Conservation (phyloP, 2,797 vertebrate species). For the Eulemur rubriventer region DNA sequence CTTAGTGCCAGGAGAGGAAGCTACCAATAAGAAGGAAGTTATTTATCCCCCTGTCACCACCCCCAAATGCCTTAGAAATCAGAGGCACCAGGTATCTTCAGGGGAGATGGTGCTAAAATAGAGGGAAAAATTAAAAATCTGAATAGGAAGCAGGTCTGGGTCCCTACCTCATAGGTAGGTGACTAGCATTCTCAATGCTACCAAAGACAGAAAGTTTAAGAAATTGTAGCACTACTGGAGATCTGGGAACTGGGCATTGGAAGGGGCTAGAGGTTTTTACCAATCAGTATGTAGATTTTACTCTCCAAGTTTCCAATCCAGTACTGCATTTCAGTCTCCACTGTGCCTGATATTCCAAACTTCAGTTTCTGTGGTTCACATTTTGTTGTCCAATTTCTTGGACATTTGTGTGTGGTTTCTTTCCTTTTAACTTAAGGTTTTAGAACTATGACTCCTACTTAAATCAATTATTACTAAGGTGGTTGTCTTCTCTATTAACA, state of each 20-base stretch:
- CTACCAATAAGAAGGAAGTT: not conserved
- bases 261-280: not conserved
- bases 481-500: not conserved
- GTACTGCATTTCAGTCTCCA: not conserved
- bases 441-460: no score
- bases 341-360: not conserved
- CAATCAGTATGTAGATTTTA: not conserved
- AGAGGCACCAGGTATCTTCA: not conserved
- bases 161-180: not conserved
- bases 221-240: no score
- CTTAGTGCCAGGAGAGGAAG: not conserved
- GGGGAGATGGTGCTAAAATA: not conserved
- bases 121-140: not conserved
- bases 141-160: not conserved
- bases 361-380: not conserved
- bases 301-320: not conserved
- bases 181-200: not conserved
- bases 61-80: not conserved
- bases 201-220: not conserved
- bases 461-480: not conserved
- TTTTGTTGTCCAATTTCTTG: conserved; percentile 4
- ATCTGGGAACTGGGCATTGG: not conserved
- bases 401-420: not conserved
- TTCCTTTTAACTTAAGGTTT: not conserved
- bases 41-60: not conserved